A percentile compares a stretch with the other conserved stretches of the same genome.
Conservation (phyloP, 2,797 vertebrate species). For the Tokudaia muenninki region DNA sequence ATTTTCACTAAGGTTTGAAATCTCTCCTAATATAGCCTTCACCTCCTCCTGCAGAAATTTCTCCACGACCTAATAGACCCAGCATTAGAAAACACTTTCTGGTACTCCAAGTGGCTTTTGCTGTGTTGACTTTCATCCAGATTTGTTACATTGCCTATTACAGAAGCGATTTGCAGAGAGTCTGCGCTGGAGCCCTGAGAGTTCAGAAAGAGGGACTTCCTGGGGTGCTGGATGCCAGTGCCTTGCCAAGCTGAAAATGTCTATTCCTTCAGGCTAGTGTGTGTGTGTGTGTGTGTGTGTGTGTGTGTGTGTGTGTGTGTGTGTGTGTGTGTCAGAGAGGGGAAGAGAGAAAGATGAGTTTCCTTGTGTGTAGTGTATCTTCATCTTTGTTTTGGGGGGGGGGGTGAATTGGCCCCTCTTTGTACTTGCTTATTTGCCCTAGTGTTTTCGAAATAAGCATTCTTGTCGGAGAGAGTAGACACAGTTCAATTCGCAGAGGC, state of each 20-base stretch:
- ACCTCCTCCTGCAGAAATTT: slow-evolving; percentile 26
- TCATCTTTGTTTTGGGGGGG: background rate
- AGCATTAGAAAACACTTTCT: slow-evolving; percentile 67
- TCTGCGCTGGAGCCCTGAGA: slow-evolving; percentile 12
- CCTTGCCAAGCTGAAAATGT: background rate
- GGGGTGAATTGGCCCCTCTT: background rate
- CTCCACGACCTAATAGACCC: slow-evolving; percentile 44
- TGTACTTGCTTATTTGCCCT: background rate
- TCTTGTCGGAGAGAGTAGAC: background rate
- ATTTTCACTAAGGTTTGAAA: slow-evolving; percentile 31
- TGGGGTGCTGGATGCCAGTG: background rate
- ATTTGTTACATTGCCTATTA: slow-evolving; percentile 65
- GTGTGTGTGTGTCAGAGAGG: background rate
- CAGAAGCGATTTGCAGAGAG: slow-evolving; percentile 64
- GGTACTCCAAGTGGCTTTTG: slow-evolving; percentile 42
- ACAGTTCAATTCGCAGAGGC: background rate
- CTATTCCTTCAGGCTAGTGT: background rate
- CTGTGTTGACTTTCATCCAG: slow-evolving; percentile 66
- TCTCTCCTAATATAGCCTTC: slow-evolving; percentile 10
- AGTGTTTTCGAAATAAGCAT: background rate
- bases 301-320: background rate
- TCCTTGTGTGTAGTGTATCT: background rate
- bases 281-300: background rate
- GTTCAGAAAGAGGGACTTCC: background rate
- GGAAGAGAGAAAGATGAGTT: background rate